Evolutionary conservation across 2,113 vertebrate species (phyloP), one percentile per base, ranked within the genome.

Genomic region (Phrynocephalus versicolor): DNA sequence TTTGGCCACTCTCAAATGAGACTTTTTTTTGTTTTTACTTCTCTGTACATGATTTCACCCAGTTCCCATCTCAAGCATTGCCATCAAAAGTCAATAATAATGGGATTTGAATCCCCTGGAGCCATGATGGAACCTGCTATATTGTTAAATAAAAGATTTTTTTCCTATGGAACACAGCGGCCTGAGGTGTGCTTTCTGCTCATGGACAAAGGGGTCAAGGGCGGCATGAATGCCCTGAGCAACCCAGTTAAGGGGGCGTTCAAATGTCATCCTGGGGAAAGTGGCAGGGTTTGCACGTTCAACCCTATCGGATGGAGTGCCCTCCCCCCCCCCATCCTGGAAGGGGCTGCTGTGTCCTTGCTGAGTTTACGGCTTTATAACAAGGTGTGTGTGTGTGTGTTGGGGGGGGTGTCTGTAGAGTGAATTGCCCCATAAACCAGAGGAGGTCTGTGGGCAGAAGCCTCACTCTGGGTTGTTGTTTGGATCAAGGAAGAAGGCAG

Each of bases 121-220:
- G 94, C 95, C 93, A 87, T 95, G 95, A 96, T 96, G 95, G 94
- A 97, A 97, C 96, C 97, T 97, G 97, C 97, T 97, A 97, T 97
- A 97, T 97, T 97, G 97, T 97, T 97, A 97, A 98, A 97, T 97
- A 97, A 97, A 98, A 91, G 89, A 92, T 95, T 95, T 97, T n/a
- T 98, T 98, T 97, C 97, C 97, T 97, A 97, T 97, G 97, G 97
- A 97, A 92, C 92, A 83, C 0, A 5, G 45, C 82, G 37, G 93
- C 93, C 85, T 94, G 84, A 90, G 0, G 89, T 92, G 87, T 93
- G 85, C 82, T 91, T 93, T 88, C 73, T 76, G 64, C 79, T 70
- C 60, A 35, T 77, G 69, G 81, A 41, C 1, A 0, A 0, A n/a
- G n/a, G n/a, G n/a, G n/a, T n/a, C n/a, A n/a, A n/a, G n/a, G n/a